Evolutionary conservation across 2,888 invertebrate species (phyloP), one percentile per base, ranked within the genome.

Genomic region (Acanthosoma haemorrhoidale): DNA sequence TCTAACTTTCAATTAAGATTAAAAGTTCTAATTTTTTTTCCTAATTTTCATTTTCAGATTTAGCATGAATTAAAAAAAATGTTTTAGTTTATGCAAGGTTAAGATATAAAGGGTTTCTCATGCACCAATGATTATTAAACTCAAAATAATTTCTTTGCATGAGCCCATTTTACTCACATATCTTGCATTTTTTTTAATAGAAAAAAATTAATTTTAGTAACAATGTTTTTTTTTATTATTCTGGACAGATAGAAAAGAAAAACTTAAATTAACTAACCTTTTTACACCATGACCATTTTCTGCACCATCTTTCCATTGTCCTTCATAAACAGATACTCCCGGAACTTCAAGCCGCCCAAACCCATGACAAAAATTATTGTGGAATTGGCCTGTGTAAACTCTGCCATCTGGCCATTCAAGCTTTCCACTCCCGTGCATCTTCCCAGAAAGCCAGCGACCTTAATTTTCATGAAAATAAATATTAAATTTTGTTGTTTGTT

Each of bases 331-430:
- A 1, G 90, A 89, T 79, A 82, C 79, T 72, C 82, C 83, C 31
- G 88, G 87, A 51, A 85, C 84, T 76, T 87, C 87, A 84, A 88
- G 86, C 76, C 84, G 84, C 13, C 89, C 90, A 78, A 84, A 86
- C 66, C 92, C 92, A 79, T 87, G 86, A 76, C 88, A 83, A n/a
- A 85, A 80, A 76, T 89, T 90, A 75, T 89, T 83, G 74, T 87
- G 85, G 79, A 94, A 89, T 76, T 90, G 88, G 0, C 95, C 95
- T n/a, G 84, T 85, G 76, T 92, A 94, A 68, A 85, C 82, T 76
- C 87, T 87, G 0, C 92, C 91, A 80, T 93, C 92, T 1, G 85
- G 83, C 90, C 92, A 95, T 77, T 88, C 88, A 71, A 94, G 79
- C 78, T 88, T 89, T 4, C 94, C 94, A 78, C 84, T 84, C 0